phyloP scores from a whole-genome alignment of 2,113 vertebrate genomes.

The Alosa alosa region DNA sequence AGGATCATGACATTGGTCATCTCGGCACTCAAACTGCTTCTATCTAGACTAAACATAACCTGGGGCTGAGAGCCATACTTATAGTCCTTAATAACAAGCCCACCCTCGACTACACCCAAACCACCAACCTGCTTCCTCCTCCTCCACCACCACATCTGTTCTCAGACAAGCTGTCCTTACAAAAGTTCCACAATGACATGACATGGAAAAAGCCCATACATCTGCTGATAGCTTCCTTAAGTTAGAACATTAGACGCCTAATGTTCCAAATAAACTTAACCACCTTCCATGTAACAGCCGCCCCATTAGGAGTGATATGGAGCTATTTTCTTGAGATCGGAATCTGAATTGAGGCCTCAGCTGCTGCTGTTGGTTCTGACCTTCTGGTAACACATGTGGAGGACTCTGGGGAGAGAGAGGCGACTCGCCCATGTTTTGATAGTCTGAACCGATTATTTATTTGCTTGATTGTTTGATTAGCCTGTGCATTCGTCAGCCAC shows the following conservation, averaged over 20 bases:
- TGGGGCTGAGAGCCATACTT: neutral
- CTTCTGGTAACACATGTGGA: neutral
- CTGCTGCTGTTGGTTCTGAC: neutral
- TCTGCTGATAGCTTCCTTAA: neutral
- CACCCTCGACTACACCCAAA: constrained; percentile 5
- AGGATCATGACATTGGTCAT: neutral
- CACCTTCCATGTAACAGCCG: neutral
- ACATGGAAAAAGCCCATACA: neutral
- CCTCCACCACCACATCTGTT: neutral
- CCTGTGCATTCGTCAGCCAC: neutral
- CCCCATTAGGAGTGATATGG: neutral
- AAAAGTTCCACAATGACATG: neutral
- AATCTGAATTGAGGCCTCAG: neutral
- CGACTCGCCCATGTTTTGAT: neutral
- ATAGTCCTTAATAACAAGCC: neutral
- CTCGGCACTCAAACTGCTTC: neutral
- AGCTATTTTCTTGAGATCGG: neutral
- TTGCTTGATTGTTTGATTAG: constrained; percentile 11
- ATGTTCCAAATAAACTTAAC: neutral
- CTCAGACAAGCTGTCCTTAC: neutral
- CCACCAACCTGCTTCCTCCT: neutral
- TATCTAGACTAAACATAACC: constrained; percentile 1
- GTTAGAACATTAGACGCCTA: neutral
- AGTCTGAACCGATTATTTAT: neutral
- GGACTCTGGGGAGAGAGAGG: neutral